Evolutionary conservation across 2,113 vertebrate genomes (phyloP).

Genomic region (Oryctolagus cuniculus): DNA sequence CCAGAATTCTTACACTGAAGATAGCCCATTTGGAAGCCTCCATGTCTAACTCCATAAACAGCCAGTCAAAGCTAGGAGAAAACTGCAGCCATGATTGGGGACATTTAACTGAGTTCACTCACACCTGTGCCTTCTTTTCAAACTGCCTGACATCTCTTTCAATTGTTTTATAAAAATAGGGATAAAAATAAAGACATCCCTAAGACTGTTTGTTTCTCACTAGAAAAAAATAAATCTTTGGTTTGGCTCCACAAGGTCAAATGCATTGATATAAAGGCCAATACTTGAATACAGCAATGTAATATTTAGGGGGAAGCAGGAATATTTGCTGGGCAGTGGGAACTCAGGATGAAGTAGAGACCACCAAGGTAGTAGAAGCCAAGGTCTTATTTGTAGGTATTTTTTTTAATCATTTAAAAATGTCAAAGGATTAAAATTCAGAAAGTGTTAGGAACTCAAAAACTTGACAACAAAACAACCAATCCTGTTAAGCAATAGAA

Average conservation of each 20-base stretch:
- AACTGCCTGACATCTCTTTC: not conserved
- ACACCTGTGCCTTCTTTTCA: not conserved
- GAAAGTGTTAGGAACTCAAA: too few species aligned
- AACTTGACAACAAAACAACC: too few species aligned
- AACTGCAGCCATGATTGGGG: not conserved
- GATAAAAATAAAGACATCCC: not conserved
- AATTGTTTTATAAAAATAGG: not conserved
- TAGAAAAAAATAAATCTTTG: not conserved
- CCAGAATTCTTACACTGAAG: not conserved
- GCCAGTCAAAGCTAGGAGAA: not conserved
- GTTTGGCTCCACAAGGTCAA: not conserved
- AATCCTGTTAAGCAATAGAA: too few species aligned
- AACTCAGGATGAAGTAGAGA: not conserved
- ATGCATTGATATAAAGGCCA: not conserved
- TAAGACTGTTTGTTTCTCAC: not conserved
- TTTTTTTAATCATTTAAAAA: too few species aligned
- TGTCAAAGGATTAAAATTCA: too few species aligned
- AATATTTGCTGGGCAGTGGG: not conserved
- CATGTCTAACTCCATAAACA: not conserved
- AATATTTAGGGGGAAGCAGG: not conserved
- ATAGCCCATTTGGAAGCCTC: not conserved
- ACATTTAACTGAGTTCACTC: not conserved
- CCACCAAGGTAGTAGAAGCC: not conserved
- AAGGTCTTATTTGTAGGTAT: not conserved
- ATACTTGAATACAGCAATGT: not conserved